Base-by-base conservation (phyloP, 2,113 vertebrate species). In the Apaloderma vittatum region DNA sequence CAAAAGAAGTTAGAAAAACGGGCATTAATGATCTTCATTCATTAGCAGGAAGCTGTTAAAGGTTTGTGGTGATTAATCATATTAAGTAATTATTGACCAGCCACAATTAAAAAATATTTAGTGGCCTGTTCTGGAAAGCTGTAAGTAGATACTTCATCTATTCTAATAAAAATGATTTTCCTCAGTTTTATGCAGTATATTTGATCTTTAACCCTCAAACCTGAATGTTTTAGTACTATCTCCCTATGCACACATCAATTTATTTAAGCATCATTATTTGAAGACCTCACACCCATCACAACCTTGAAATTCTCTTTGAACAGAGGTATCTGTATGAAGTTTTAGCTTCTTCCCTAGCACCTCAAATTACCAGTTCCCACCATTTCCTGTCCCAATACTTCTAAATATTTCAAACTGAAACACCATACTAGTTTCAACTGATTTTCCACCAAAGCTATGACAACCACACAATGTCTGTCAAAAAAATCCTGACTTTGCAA, bases 21-120 rank as follows among this genome's bases (percentile, higher is more conserved):
- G 82, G 63, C 76, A 71, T 63, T 79, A 91, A 76, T 7, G 2
- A 32, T 74, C 68, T 77, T 36, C 51, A 49, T 62, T 96, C 75
- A 74, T 95, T 86, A 94, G 37, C 70, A 94, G 91, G 65, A 95
- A 94, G 65, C 49, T 87, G 67, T 67, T 94, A 81, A 82, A 91
- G 61, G 48, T 70, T 55, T 65, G 20, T 40, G 52, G 58, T 54
- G 24, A 80, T 92, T 76, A 78, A 90, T 92, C 77, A 79, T 57
- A 83, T 55, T 80, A 87, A 94, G 19, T 83, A 94, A 91, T 36
- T 89, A 90, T 52, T 89, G 90, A 77, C 62, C 66, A 94, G 58
- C 15, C 58, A 54, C 62, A 85, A 75, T 59, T 88, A 37, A 92
- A 90, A 90, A 90, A 68, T 88, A 86, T 88, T 94, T 80, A 74